Evolutionary conservation across 1,140 invertebrate genomes (phyloP).

Genomic region (Brachionus asplanchnoidis): DNA sequence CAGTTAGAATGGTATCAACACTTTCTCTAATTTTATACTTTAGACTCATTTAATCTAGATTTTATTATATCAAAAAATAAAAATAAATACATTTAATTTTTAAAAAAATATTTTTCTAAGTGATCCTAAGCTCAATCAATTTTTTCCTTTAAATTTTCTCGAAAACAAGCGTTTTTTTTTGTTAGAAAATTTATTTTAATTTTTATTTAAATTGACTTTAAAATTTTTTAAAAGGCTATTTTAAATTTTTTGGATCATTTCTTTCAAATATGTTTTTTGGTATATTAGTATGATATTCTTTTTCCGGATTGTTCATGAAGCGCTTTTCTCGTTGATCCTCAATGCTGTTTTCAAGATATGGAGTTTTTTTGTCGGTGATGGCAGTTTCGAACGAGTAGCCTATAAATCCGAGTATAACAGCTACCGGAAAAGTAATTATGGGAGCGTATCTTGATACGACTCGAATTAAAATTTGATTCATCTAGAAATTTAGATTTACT

Average conservation of each 20-base stretch:
- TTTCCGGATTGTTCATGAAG: background rate
- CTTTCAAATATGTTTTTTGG: slow-evolving; percentile 38
- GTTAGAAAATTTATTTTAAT: background rate
- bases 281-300: background rate
- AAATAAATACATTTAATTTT: background rate
- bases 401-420: slow-evolving; percentile 34
- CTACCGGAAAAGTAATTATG: slow-evolving; percentile 37
- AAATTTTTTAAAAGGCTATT: background rate
- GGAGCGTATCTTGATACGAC: slow-evolving; percentile 35
- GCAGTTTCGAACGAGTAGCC: slow-evolving; percentile 32
- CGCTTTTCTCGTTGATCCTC: slow-evolving; percentile 18
- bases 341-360: background rate
- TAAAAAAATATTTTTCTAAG: background rate
- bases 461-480: slow-evolving; percentile 27
- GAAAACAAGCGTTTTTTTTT: background rate
- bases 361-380: slow-evolving; percentile 6
- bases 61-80: background rate
- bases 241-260: slow-evolving; percentile 23
- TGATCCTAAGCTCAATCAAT: too few species aligned
- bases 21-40: background rate
- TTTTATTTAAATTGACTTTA: background rate
- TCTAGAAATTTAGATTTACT: background rate
- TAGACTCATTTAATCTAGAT: background rate
- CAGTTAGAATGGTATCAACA: slow-evolving; percentile 14
- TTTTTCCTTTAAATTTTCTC: background rate